Evolutionary conservation across 2,888 invertebrate species (phyloP).

Genomic region (Oscheius sp.): DNA sequence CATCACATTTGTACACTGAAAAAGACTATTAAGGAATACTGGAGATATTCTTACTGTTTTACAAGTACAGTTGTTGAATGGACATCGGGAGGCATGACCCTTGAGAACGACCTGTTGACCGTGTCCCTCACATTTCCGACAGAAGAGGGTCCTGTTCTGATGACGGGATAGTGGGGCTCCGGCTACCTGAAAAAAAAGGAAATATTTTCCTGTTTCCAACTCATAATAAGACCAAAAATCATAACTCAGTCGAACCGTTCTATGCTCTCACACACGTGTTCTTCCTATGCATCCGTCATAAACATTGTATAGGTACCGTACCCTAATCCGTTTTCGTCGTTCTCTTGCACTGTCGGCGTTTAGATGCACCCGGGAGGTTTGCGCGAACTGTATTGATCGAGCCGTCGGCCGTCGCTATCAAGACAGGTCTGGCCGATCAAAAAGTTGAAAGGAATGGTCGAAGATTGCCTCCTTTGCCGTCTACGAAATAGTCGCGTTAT

Average conservation of each 20-base stretch:
- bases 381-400: constrained; percentile 21
- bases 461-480: not conserved
- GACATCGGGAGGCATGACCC: constrained; percentile 68
- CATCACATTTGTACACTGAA: constrained; percentile 69
- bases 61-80: constrained; percentile 68
- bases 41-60: constrained; percentile 57
- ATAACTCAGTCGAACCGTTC: too few relatives aligned
- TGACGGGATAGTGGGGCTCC: constrained; percentile 14
- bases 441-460: constrained; percentile 1
- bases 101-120: constrained; percentile 67
- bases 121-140: constrained; percentile 66
- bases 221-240: too few relatives aligned
- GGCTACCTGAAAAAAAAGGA: constrained; percentile 26
- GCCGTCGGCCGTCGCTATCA: not conserved
- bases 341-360: not conserved
- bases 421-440: not conserved
- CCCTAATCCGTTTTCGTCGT: not conserved
- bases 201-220: too few relatives aligned
- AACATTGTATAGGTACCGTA: too few relatives aligned
- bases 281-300: too few relatives aligned
- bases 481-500: not conserved
- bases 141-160: constrained; percentile 59
- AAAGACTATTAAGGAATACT: not conserved
- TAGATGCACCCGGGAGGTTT: not conserved
- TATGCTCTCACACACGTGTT: too few relatives aligned